Base-by-base conservation (phyloP, 2,113 vertebrate genomes). In the Tonatia bakeri region DNA sequence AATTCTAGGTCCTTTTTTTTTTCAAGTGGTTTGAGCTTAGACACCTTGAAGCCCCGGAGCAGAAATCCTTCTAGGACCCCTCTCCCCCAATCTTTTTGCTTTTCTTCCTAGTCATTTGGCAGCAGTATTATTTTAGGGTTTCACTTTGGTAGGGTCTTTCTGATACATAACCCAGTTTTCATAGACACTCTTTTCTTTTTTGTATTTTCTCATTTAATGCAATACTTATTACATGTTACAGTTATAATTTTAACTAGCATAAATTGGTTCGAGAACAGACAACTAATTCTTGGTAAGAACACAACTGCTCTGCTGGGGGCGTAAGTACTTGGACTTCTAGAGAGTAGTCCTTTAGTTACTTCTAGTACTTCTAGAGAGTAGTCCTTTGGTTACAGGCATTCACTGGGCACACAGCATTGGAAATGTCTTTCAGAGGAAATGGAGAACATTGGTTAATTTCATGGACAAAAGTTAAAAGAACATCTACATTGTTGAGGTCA, bases 171-270 rank as follows among this genome's bases (percentile, higher is more conserved):
- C 15, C 70, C 56, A 65, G 15, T 86, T 92, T 94, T 86, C 43
- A 24, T 45, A 70, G 70, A 84, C 75, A 50, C 45, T 28, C 3
- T 88, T 95, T 56, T 69, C 67, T 61, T 75, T 75, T 75, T 31
- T 83, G 28, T 54, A 70, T 69, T 93, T 95, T 95, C 91, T 80
- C 12, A 73, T 72, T 76, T 95, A 65, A 92, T 87, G 10, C 4
- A 92, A 7, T 85, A 79, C 40, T 90, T 87, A 75, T 73, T 88
- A 33, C 16, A 15, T 47, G 89, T 24, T n/a, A 17, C 8, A 69
- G 8, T 65, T 84, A 77, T 65, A 76, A 28, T 87, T 83, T 73
- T 83, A 56, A 69, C 11, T 79, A 81, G 19, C 24, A 54, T 94
- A 61, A 87, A 69, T 22, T 65, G 26, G 45, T 43, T 77, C 82